Evolutionary conservation across 2,888 invertebrate species (phyloP), one percentile per base, ranked within the genome.

Genomic region (Caenorhabditis panamensis): DNA sequence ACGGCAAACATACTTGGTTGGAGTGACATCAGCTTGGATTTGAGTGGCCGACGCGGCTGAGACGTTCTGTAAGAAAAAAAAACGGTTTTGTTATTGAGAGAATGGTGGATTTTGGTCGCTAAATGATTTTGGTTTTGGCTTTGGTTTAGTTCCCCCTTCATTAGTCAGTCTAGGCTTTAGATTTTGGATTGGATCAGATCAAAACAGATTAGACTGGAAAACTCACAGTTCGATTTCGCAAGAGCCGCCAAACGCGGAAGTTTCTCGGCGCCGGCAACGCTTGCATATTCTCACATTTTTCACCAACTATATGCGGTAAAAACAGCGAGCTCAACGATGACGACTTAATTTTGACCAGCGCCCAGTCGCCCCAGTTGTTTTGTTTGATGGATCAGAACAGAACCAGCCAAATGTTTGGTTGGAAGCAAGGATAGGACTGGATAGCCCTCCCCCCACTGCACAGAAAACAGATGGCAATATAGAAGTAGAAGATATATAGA

Each of bases 11-110:
- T 59, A 82, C 82, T 79, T 82, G 56, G 82, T 68, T 56, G 82
- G 82, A 58, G 82, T 75, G 59, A 78, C 72, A 77, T 82, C 82
- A 67, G 82, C 73, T 73, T 82, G 82, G 36, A 82, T 69, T 77
- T 82, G 82, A 69, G 82, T 82, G 53, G 82, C 73, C 36, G 82
- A 77, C 36, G 82, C 82, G 13, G 82, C 77, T 9, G 75, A 76
- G 59, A 82, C 69, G 71, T 73, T 82, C 82, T 82, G 82, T 47
- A 82, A 82, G 37, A 37, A 79, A 61, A 51, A 58, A 66, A 61
- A 58, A 26, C 31, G 5, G 53, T 49, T 37, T 53, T 56, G 18
- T 31, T 31, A 18, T 31, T 8, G 11, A 41, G 41, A 41, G 2
- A 13, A 31, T 11, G 18, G 20, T 49, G 28, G 22, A 63, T n/a